Evolutionary conservation across 2,888 invertebrate genomes (phyloP), one percentile per base, ranked within the genome.

Genomic region (Hemistola chrysoprasaria): DNA sequence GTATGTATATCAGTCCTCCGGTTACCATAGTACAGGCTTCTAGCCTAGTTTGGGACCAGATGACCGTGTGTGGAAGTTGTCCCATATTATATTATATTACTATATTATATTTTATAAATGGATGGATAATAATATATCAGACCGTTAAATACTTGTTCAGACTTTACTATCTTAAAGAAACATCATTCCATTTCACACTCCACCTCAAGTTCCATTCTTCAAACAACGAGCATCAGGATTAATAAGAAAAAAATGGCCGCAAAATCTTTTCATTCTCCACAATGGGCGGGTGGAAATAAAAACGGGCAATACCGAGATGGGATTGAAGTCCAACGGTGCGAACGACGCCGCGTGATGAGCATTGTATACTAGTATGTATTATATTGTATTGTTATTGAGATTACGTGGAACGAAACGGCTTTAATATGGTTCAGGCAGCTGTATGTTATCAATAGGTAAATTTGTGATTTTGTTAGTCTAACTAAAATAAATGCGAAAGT

Each of bases 271-370:
- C 81, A 82, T 82, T 81, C 75, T 70, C 69, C 71, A 68, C 74
- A 55, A 46, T 54, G 53, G 47, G 46, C 67, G 69, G 64, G 55
- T 63, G 71, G 71, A 73, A 51, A 56, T 57, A 64, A 63, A 62
- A 66, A 60, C 59, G 56, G 50, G 56, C 53, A 53, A 56, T 57
- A 51, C 43, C 25, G 38, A 39, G 65, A 71, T 65, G 67, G 73
- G 71, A 81, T 83, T 83, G 83, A 83, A 81, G 76, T 25, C 32
- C 82, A 80, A 46, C 74, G 73, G 60, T 74, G 82, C 83, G 83
- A 44, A 61, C 62, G 56, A 62, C 65, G 65, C 66, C 72, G 71
- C 65, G 70, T 68, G 70, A 65, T 62, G 70, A 66, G 72, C 70
- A 73, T 78, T 80, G 79, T 80, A 50, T 50, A 48, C 43, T 45